Evolutionary conservation across 2,113 vertebrate genomes (phyloP).

Genomic region (Chloroceryle aenea): DNA sequence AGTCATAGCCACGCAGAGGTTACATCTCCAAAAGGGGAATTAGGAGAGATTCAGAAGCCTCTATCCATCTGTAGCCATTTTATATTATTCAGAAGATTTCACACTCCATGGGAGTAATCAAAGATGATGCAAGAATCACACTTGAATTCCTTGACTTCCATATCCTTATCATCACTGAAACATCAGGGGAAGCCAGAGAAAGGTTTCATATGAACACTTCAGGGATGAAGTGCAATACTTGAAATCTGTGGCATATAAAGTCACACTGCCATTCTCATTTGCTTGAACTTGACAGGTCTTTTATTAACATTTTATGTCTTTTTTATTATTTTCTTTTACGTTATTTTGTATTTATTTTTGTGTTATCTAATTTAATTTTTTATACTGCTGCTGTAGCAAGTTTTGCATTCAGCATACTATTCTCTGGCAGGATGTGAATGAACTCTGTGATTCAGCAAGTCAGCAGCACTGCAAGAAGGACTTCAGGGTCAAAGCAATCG

Average conservation of each 20-base stretch:
- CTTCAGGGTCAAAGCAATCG: slow-evolving; percentile 60
- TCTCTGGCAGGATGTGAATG: slow-evolving; percentile 11
- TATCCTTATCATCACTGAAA: neutral
- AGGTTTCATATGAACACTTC: neutral
- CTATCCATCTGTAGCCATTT: neutral
- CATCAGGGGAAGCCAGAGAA: neutral
- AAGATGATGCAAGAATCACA: neutral
- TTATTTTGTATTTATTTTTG: neutral
- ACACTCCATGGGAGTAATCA: neutral
- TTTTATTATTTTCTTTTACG: neutral
- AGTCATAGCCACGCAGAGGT: neutral
- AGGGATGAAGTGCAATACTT: neutral
- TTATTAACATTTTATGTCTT: neutral
- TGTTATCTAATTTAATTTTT: neutral
- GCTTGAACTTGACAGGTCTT: neutral
- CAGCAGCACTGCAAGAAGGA: slow-evolving; percentile 37
- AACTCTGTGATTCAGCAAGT: slow-evolving; percentile 35
- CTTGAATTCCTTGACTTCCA: neutral
- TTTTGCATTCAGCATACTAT: neutral
- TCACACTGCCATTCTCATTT: neutral
- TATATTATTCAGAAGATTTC: neutral
- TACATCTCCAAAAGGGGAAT: neutral
- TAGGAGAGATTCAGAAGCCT: neutral
- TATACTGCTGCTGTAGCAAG: neutral
- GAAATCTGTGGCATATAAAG: neutral